Conservation (phyloP, 1,140 invertebrate genomes). For the Drosophila nasuta region DNA sequence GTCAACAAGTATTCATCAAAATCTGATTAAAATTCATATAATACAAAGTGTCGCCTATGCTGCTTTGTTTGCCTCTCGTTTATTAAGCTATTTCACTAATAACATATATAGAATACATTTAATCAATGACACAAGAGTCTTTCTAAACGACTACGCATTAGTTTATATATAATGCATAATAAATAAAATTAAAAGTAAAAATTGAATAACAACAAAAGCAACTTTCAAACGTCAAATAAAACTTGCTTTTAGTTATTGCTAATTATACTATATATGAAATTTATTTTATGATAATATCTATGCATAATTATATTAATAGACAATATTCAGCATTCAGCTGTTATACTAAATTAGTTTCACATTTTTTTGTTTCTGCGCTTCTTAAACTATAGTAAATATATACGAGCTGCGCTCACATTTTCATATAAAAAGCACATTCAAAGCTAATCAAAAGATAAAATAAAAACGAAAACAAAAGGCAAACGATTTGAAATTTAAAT, state of each 20-base stretch:
- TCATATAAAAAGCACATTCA: slow-evolving; percentile 48
- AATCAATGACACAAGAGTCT: slow-evolving; percentile 18
- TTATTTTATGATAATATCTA: slow-evolving; percentile 47
- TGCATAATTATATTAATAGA: slow-evolving; percentile 60
- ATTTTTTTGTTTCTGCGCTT: slow-evolving; percentile 27
- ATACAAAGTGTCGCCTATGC: background rate
- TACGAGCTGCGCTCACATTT: slow-evolving; percentile 36
- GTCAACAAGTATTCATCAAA: background rate
- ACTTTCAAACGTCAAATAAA: slow-evolving; percentile 12
- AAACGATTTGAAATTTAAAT: slow-evolving; percentile 31
- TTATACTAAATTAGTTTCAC: slow-evolving; percentile 62
- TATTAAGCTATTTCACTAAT: slow-evolving; percentile 21
- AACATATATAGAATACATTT: slow-evolving; percentile 27
- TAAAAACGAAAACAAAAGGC: background rate
- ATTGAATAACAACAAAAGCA: slow-evolving; percentile 4
- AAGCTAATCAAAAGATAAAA: slow-evolving; percentile 6
- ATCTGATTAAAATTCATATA: slow-evolving; percentile 4
- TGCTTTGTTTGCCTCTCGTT: slow-evolving; percentile 1
- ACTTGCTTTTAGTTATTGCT: slow-evolving; percentile 22
- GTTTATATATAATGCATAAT: slow-evolving; percentile 15
- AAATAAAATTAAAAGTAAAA: slow-evolving; percentile 21
- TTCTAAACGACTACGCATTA: slow-evolving; percentile 22
- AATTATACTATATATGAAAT: slow-evolving; percentile 8
- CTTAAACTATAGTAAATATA: background rate
- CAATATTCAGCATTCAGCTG: slow-evolving; percentile 35